Evolutionary conservation across 1,140 invertebrate species (phyloP), one percentile per base, ranked within the genome.

Genomic region (Drosophila sproati): DNA sequence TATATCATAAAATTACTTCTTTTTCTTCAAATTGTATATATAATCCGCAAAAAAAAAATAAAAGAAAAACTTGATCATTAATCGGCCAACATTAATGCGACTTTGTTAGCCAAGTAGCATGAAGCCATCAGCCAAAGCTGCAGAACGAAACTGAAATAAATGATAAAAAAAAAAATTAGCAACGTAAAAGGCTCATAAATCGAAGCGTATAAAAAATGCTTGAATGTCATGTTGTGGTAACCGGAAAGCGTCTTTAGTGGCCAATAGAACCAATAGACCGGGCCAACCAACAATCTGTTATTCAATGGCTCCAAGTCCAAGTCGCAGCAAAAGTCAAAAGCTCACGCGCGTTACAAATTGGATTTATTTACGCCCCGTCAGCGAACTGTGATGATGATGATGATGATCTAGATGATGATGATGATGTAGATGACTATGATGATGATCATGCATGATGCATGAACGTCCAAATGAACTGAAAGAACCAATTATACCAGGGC

Each of bases 311-410:
- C 20, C 20, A 20, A 20, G 20, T 20, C 20, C 20, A 20, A 20
- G 20, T 20, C 20, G 20, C 2, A 62, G 56, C 55, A 47, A 59
- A 70, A 77, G 20, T 20, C 20, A 73, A 79, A 79, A 76, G 76
- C 76, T 83, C 81, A 83, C 81, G 81, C 81, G 81, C 82, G 81
- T 67, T 70, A 80, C 81, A 77, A 85, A 85, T 85, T 85, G 81
- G 77, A 80, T 85, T 74, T 85, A 85, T 78, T 80, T 80, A 82
- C 75, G 78, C 80, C 62, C 66, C 70, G 75, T 82, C 78, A 82
- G 74, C 66, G 31, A 73, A 20, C 31, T 41, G 62, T 57, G 56
- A 51, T 64, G 10, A 28, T 67, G 20, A 56, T 60, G 32, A 41
- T 66, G 60, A 68, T 68, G 55, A 66, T 82, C 74, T 20, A 20